Evolutionary conservation across 2,888 invertebrate species (phyloP).

Genomic region (Spialia ferax): DNA sequence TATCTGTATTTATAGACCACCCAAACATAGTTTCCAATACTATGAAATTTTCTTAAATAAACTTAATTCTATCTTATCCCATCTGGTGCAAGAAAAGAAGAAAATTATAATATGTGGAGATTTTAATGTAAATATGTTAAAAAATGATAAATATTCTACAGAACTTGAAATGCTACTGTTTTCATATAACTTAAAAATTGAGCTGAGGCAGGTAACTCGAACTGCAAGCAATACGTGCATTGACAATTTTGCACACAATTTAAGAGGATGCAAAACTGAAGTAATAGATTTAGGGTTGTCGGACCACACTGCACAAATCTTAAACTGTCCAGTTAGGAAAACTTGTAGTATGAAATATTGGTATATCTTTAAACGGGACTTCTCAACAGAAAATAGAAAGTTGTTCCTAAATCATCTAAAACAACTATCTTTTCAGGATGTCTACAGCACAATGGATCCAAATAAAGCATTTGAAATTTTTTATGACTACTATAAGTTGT

Average conservation of each 20-base stretch:
- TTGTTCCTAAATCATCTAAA: conserved; percentile 4
- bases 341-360: neutral
- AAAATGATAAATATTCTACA: neutral
- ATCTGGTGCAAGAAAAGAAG: neutral
- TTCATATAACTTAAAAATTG: neutral
- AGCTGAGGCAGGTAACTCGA: neutral
- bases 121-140: conserved; percentile 13
- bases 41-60: neutral
- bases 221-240: neutral
- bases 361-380: conserved; percentile 15
- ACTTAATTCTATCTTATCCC: neutral
- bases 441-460: too few species aligned
- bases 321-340: neutral
- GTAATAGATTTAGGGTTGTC: too few species aligned
- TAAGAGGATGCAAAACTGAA: too few species aligned
- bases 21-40: neutral
- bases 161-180: neutral
- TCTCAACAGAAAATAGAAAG: conserved; percentile 8
- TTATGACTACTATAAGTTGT: neutral
- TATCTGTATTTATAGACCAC: conserved; percentile 6
- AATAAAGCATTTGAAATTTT: too few species aligned
- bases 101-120: conserved; percentile 12
- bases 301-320: conserved; percentile 6
- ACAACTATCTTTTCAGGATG: conserved; percentile 7
- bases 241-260: too few species aligned